Base-by-base conservation (phyloP, 1,140 invertebrate genomes). In the Megathymus violae region DNA sequence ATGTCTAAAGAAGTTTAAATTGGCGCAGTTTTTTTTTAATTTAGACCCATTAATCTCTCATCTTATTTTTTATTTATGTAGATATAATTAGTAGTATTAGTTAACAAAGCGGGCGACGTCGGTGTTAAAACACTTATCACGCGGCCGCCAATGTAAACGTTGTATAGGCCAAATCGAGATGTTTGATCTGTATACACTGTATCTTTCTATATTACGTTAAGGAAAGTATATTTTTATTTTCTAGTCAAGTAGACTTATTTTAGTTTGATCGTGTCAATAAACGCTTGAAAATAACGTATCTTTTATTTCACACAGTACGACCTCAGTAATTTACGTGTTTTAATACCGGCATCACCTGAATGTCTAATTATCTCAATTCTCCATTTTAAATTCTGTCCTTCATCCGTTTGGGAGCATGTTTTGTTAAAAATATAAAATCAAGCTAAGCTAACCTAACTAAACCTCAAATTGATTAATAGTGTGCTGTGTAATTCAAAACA, bases 301-400 rank as follows among this genome's bases (percentile, higher is more conserved):
- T 74, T 69, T 58, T 71, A 74, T 73, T 65, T 17, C 16, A 74
- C 19, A 27, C 43, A 15, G 16, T 34, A 7, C 14, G 16, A 0
- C 13, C 14, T 11, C 38, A 19, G n/a, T n/a, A n/a, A n/a, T n/a
- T n/a, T n/a, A 51, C 16, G 40, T 82, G 80, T 84, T 87, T 87
- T 88, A 87, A 88, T 82, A 70, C 85, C 84, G 85, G 85, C 85
- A 85, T 82, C 84, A 85, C 81, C 85, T 87, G 80, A 79, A 50
- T 59, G 62, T 58, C 62, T n/a, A n/a, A n/a, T n/a, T n/a, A n/a
- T n/a, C n/a, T n/a, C n/a, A n/a, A n/a, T n/a, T n/a, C n/a, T n/a
- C n/a, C n/a, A n/a, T n/a, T n/a, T n/a, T n/a, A n/a, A n/a, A n/a
- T n/a, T n/a, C n/a, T n/a, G n/a, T n/a, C n/a, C n/a, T n/a, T n/a